Base-by-base conservation (phyloP, 2,888 invertebrate genomes). In the Zhengitettix transpicula region DNA sequence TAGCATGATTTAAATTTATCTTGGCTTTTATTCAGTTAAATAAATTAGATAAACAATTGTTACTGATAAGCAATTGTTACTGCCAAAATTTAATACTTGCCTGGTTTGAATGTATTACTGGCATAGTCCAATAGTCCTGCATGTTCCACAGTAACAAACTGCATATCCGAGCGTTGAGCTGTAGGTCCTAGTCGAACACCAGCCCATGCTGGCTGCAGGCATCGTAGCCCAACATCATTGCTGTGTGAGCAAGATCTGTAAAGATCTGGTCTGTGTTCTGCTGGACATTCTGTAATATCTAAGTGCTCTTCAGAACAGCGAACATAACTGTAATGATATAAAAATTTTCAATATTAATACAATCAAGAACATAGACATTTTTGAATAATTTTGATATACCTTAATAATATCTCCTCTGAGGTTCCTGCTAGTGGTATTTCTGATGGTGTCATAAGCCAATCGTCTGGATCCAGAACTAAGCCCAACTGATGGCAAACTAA, bases 401-500 rank as follows among this genome's bases (percentile, higher is more conserved):
- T 87, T 58, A 92, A 71, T 56, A 92, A 73, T 9, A 92, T 83
- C 63, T 85, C 82, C 72, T 89, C 88, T 1, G 84, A 79, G 8
- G 81, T 83, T 0, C 88, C 89, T 7, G 87, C 86, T 44, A 77
- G 78, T 0, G 92, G 91, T 65, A 93, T 85, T 73, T 93, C 86
- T 42, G 81, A 87, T 28, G 85, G 80, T 69, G 90, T 88, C 66
- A 94, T 75, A 64, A 82, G 82, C 92, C 96, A 95, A 72, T 94
- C 90, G 65, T 87, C 83, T 0, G 95, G 94, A 72, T 98, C 95
- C 15, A 96, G 78, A 0, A 89, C 89, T 63, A 92, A 78, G 0
- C 98, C 98, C 64, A 99, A 75, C 73, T 98, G 97, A 72, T 96
- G 89, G 69, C 99, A 99, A 1, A 91, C 94, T 56, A 98, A 74